Evolutionary conservation across 35 echinoderm and acorn worm species (phyloP), one percentile per base, ranked within the genome.

Genomic region (Ptychodera flava): DNA sequence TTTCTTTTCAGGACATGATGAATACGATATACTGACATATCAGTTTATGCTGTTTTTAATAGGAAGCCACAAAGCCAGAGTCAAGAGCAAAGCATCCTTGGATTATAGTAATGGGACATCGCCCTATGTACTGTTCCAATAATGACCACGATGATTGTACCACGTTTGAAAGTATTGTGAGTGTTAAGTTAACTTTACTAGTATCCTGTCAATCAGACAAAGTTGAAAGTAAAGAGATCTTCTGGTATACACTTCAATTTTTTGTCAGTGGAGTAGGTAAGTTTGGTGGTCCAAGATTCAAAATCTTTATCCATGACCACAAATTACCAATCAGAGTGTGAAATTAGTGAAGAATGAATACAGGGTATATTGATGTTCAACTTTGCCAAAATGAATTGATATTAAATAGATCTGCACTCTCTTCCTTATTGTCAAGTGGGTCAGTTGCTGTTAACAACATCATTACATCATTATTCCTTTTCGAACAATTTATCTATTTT

Each of bases 21-120:
- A n/a, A n/a, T n/a, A n/a, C n/a, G n/a, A n/a, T n/a, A n/a, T n/a
- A n/a, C n/a, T n/a, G n/a, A n/a, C n/a, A n/a, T n/a, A n/a, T n/a
- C n/a, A n/a, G n/a, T n/a, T n/a, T n/a, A n/a, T n/a, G n/a, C n/a
- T n/a, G n/a, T n/a, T n/a, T n/a, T n/a, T n/a, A n/a, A n/a, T n/a
- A 97, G 95, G 87, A 91, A 91, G 96, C 96, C 34, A 94, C 78
- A 32, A 88, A 86, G 30, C 86, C 91, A 78, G 87, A 97, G 83
- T 89, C 89, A 38, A 84, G 92, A 36, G 35, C 78, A 0, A 22
- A 90, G 31, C 93, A 86, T 64, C 96, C 96, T 14, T 99, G 96
- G 96, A 93, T 99, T 33, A 99, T 99, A 31, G 94, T 92, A 31
- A 84, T 99, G 80, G 96, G 85, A 30, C 96, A 99, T 86, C 83